These are phyloP conservation scores for Acanthosepion esculentum DNA, from an alignment of 2,888 invertebrate genomes.

Conservation along the genomic window DNA sequence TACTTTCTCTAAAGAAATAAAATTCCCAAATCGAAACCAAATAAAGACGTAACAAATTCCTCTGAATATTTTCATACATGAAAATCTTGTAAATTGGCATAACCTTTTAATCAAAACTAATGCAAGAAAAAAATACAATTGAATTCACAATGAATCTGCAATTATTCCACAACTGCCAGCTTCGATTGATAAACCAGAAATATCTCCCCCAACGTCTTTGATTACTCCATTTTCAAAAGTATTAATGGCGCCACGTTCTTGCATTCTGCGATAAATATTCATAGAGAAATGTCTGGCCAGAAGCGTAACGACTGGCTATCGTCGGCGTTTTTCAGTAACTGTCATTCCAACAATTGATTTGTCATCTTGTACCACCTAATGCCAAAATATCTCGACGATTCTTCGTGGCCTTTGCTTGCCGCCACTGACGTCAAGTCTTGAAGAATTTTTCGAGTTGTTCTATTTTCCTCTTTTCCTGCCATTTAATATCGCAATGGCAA, in stretches of 20 bases:
- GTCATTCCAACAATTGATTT: background rate
- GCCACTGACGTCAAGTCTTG: background rate
- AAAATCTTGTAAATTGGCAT: no score
- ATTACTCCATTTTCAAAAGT: background rate
- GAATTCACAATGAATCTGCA: no score
- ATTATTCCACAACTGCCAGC: no score
- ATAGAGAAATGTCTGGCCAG: background rate
- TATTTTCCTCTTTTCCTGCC: background rate
- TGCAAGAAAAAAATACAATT: no score
- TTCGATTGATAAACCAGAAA: no score
- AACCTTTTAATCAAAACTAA: no score
- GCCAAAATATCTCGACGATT: conserved; percentile 33
- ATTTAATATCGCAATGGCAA: background rate
- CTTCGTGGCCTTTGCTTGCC: conserved; percentile 9
- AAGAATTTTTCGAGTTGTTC: background rate
- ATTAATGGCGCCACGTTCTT: background rate
- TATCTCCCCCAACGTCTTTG: background rate
- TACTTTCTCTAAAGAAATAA: no score
- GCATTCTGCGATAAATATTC: background rate
- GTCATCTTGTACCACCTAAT: background rate
- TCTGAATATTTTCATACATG: no score
- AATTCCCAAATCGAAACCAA: no score
- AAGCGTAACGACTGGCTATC: background rate
- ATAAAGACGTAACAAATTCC: no score
- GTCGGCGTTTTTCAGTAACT: conserved; percentile 13